Evolutionary conservation across 2,888 invertebrate species (phyloP).

Genomic region (Himalopsyche kuldschensis): DNA sequence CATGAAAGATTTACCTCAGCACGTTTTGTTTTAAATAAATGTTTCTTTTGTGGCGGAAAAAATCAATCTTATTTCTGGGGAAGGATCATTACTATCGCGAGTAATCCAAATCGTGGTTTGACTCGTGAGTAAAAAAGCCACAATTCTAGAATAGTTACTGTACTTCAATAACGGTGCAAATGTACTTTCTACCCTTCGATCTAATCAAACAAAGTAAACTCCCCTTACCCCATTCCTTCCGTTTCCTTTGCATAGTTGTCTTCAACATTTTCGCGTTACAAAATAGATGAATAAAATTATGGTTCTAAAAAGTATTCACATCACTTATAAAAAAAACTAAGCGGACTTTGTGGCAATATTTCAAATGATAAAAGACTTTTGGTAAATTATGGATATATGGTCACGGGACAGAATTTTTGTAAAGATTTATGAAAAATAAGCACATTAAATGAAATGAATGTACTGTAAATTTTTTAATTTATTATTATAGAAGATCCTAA

Average conservation of each 20-base stretch:
- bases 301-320: too few species aligned
- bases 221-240: neutral
- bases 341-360: too few species aligned
- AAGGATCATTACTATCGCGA: neutral
- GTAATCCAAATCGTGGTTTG: neutral
- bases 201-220: conserved; percentile 34
- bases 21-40: neutral
- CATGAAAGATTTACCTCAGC: too few species aligned
- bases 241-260: neutral
- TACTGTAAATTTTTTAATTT: too few species aligned
- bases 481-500: too few species aligned
- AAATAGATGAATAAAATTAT: neutral
- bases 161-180: neutral
- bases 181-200: conserved; percentile 20
- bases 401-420: too few species aligned
- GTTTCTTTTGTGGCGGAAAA: neutral
- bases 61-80: neutral
- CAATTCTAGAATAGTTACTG: neutral
- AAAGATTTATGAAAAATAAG: too few species aligned
- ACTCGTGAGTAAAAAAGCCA: neutral
- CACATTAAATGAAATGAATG: too few species aligned
- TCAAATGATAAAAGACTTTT: too few species aligned
- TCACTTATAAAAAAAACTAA: too few species aligned
- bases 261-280: neutral
- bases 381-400: too few species aligned